Percentiles rank a stretch among this genome's conserved stretches.
Conservation (phyloP, 2,888 invertebrate species). For the Oxycera nigricornis region DNA sequence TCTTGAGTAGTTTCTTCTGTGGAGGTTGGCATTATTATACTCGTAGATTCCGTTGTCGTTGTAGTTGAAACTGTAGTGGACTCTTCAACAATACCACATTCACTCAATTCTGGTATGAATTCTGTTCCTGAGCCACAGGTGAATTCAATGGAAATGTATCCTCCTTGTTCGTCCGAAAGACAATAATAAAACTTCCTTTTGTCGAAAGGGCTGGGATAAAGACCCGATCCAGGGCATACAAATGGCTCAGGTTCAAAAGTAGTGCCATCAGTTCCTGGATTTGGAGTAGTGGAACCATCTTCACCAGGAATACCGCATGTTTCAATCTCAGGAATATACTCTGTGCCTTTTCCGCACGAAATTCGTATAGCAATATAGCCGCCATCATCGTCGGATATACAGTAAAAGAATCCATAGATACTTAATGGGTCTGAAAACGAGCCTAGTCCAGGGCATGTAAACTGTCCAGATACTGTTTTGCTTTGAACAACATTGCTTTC, state of each 20-base stretch:
- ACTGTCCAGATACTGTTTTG: neutral
- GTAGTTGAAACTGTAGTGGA: neutral
- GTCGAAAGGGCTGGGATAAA: neutral
- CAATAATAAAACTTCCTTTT: slow-evolving; percentile 24
- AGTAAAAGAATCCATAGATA: slow-evolving; percentile 3
- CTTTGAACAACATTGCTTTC: neutral
- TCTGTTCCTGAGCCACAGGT: neutral
- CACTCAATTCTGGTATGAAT: neutral
- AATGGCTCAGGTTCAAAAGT: slow-evolving; percentile 18
- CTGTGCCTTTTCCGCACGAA: neutral
- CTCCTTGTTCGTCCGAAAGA: neutral
- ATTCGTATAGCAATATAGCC: slow-evolving; percentile 4
- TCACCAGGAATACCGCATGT: slow-evolving; percentile 11
- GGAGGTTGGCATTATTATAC: neutral
- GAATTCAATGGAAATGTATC: slow-evolving; percentile 8
- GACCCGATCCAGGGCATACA: slow-evolving; percentile 1
- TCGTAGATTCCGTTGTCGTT: neutral
- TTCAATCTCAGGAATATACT: slow-evolving; percentile 1
- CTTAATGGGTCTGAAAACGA: neutral
- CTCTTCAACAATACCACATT: neutral
- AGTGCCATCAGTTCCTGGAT: neutral
- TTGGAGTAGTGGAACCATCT: neutral
- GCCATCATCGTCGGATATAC: neutral
- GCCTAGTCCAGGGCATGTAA: neutral
- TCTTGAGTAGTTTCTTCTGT: neutral